Percentiles rank a stretch among this genome's conserved stretches.
Evolutionary conservation across 2,797 vertebrate species (phyloP).

Genomic region (Gobio occitaniae): DNA sequence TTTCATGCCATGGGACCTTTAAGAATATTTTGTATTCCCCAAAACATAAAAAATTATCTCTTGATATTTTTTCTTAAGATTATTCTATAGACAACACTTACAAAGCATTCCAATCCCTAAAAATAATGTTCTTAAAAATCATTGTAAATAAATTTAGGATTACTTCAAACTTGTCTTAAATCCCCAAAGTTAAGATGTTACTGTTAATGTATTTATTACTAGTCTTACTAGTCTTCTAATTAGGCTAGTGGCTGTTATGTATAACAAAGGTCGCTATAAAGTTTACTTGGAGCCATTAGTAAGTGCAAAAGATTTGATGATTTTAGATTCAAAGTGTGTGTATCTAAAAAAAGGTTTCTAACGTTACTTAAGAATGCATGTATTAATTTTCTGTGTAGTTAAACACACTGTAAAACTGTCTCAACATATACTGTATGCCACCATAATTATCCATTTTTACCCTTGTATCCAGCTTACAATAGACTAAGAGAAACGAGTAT

Average conservation of each 20-base stretch:
- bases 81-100: no score
- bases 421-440: background rate
- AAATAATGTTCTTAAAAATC: background rate
- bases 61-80: no score
- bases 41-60: no score
- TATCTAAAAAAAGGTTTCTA: background rate
- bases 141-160: background rate
- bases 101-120: background rate
- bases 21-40: no score
- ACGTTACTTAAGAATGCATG: background rate
- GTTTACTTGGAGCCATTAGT: background rate
- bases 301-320: background rate
- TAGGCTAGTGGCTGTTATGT: background rate
- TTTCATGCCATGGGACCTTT: no score
- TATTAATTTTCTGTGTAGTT: background rate
- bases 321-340: background rate
- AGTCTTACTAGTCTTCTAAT: no score
- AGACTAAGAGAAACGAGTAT: background rate
- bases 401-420: background rate
- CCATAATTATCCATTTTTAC: background rate
- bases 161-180: background rate
- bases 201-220: background rate
- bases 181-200: background rate
- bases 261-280: background rate
- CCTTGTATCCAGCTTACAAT: background rate